Evolutionary conservation across 1,140 invertebrate species (phyloP).

Genomic region (Anadara kagoshimensis): DNA sequence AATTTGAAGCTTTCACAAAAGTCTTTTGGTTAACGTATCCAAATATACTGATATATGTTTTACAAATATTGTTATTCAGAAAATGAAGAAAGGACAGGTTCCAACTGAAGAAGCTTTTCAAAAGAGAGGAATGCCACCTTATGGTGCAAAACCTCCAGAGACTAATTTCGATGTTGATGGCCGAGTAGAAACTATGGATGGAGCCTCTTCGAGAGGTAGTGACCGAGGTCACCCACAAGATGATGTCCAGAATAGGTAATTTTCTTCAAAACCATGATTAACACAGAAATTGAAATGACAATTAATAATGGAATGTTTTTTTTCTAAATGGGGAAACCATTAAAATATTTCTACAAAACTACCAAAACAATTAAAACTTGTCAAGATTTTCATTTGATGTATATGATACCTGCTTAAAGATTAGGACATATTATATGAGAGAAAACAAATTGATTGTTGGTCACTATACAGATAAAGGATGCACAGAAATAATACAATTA

Average conservation of each 20-base stretch:
- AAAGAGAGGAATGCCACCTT: conserved; percentile 25
- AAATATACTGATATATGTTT: not conserved
- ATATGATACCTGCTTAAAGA: no score
- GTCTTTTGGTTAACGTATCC: not conserved
- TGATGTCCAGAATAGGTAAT: not conserved
- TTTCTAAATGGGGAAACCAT: no score
- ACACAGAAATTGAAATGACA: no score
- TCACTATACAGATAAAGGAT: no score
- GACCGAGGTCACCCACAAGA: conserved; percentile 19
- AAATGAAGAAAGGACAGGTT: conserved; percentile 44
- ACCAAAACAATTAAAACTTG: no score
- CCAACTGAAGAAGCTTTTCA: conserved; percentile 37
- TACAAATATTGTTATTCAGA: conserved; percentile 25
- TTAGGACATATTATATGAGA: no score
- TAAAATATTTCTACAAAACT: no score
- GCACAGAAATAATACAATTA: no score
- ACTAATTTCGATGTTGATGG: conserved; percentile 70
- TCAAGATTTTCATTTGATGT: no score
- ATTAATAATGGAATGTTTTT: no score
- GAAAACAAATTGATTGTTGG: no score
- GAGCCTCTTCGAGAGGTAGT: conserved; percentile 23
- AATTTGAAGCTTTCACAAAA: not conserved
- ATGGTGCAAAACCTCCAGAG: conserved; percentile 52
- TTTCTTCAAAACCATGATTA: no score
- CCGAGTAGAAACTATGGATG: conserved; percentile 58